Evolutionary conservation across 2,888 invertebrate species (phyloP).

Genomic region (Torymus tubicola): DNA sequence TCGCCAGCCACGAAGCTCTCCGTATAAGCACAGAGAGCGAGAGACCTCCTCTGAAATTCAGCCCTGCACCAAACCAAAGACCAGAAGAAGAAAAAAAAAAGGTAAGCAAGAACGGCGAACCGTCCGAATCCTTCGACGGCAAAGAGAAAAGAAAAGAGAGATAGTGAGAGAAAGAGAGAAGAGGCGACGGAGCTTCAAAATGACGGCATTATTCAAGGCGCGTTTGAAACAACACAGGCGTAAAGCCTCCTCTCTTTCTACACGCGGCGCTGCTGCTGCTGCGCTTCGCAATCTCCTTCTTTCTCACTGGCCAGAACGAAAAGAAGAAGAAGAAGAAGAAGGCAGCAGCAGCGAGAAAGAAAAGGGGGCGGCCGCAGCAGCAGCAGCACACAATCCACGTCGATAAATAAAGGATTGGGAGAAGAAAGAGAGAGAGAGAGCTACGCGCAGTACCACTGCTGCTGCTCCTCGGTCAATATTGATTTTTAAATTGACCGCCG

Average conservation of each 20-base stretch:
- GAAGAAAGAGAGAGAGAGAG: constrained; percentile 1
- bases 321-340: constrained; percentile 10
- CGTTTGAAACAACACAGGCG: constrained; percentile 71
- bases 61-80: too few relatives aligned
- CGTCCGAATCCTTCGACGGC: background rate
- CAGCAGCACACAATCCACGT: constrained; percentile 61
- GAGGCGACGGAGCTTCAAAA: constrained; percentile 53
- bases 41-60: too few relatives aligned
- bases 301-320: background rate
- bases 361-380: background rate
- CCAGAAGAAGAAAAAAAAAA: too few relatives aligned
- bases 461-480: constrained; percentile 72
- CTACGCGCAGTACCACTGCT: background rate
- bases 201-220: constrained; percentile 74
- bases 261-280: background rate
- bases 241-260: constrained; percentile 58
- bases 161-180: background rate
- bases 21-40: too few relatives aligned
- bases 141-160: constrained; percentile 39
- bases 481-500: constrained; percentile 76
- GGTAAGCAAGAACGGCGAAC: too few relatives aligned
- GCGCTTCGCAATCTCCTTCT: too few relatives aligned
- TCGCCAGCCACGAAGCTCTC: too few relatives aligned
- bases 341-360: background rate
- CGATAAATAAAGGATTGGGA: constrained; percentile 58